Base-by-base conservation (phyloP, 2,888 invertebrate genomes). In the Tanytarsus gracilentus region DNA sequence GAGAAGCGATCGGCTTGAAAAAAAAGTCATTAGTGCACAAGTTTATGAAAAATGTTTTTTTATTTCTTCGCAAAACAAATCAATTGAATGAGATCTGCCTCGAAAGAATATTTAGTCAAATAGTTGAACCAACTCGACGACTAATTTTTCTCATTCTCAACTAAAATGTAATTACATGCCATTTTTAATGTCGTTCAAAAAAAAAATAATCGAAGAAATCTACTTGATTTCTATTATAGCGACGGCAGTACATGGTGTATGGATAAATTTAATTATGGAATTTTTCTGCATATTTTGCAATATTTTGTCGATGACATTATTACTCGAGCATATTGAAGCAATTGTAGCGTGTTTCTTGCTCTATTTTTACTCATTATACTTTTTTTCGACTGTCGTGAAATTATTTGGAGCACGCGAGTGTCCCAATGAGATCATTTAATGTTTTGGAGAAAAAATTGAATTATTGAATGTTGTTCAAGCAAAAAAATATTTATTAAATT, bases 281-380 rank as follows among this genome's bases (percentile, higher is more conserved):
- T 52, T 51, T 52, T 56, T 44, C 26, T 40, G 56, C 56, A 40
- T 56, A 56, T 56, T 56, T 40, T 56, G 53, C 56, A 56, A 56
- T 44, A 40, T 56, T n/a, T 56, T 40, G 21, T 56, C 44, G 56
- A 56, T 56, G 56, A 56, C 56, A 56, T 56, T 56, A 40, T 44
- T 44, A n/a, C n/a, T n/a, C n/a, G n/a, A 44, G 44, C 11, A 23
- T 23, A 44, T 44, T 44, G 16, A 44, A 44, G 44, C 44, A 16
- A 44, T 44, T 44, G 18, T n/a, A n/a, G 44, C 44, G 44, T 44
- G 16, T 23, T 44, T 44, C 18, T 44, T 23, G 40, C 11, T 44
- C 40, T 7, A 39, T n/a, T 39, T 39, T 39, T 21, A 18, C 11
- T 44, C 21, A 18, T 40, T 18, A 40, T 40, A 18, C 8, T 2